Evolutionary conservation across 2,888 invertebrate genomes (phyloP), one percentile per base, ranked within the genome.

Genomic region (Ectemnius lituratus): DNA sequence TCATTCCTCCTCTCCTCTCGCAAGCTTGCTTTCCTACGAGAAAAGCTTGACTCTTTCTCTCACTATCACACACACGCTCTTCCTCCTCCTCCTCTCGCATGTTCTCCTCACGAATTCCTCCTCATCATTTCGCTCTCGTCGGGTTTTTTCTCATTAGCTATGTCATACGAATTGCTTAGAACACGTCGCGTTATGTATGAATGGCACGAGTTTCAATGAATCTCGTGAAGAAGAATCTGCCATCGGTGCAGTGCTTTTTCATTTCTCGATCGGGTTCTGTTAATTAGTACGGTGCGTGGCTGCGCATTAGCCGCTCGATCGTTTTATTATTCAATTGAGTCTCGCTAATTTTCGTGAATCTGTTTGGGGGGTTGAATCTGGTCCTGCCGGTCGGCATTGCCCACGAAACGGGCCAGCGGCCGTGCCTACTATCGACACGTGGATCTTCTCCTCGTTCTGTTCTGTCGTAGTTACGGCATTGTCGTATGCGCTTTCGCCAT

Each of bases 371-470:
- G n/a, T n/a, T 52, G 52, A 52, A 52, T 73, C 70, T 72, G 75
- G 60, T 82, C 66, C 70, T 67, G 71, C 80, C 79, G 78, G 75
- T 84, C 80, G 78, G 80, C 80, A 78, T 70, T 81, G 79, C 79
- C 83, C 86, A 68, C 57, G 52, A 62, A 79, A 69, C 83, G 85
- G 88, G 85, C 87, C 86, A 87, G 86, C 84, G 84, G 85, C 80
- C 81, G 80, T 85, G 78, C 37, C 79, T 73, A 79, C 70, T 73
- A 71, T 81, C 77, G 85, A 80, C 88, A 87, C 86, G 84, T 84
- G 80, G 79, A 47, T 45, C 56, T 62, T 14, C 62, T 82, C 82
- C 72, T 79, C 79, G 76, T 79, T 75, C 76, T 1, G n/a, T 52
- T 14, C 14, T 3, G 52, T 79, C 70, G 75, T 75, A 56, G 66